Evolutionary conservation across 2,797 vertebrate genomes (phyloP), one percentile per base, ranked within the genome.

Genomic region (Rhinophrynus dorsalis): DNA sequence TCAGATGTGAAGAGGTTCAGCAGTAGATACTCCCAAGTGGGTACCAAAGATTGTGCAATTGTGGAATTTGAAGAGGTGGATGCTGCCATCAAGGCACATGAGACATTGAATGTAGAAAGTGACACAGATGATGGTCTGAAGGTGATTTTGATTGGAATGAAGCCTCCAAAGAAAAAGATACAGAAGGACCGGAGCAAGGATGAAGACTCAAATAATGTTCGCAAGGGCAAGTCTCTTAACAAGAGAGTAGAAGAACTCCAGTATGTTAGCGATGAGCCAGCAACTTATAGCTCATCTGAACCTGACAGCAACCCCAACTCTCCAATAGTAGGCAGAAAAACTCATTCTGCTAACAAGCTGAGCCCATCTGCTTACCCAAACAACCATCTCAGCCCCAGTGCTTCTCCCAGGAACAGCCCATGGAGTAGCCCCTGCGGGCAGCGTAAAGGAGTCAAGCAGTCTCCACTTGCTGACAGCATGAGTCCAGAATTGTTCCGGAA

Each of bases 21-120:
- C 20, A 90, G 85, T 29, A 90, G 90, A n/a, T 98, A 99, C 74
- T 75, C 79, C 12, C 96, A 98, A 67, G 85, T 99, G 13, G 93
- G 94, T 67, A 86, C 85, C 0, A 92, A 97, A 52, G 94, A 97
- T 62, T 98, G 97, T 1, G 96, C 94, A 66, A 93, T 98, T 1
- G 86, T 99, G 50, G 96, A 99, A 78, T 99, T 96, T 5, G 97
- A 99, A 81, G 96, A 99, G 77, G 93, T 98, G 27, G 96, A 97
- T 15, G 95, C 96, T 0, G 96, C 97, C 0, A 75, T 98, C 2
- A 94, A 71, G 67, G 97, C 97, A 68, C 95, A 98, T 0, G 92
- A 97, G 18, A 91, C 89, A 1, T 89, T 92, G 63, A 80, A 85
- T 13, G 35, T 79, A 0, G 88, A 89, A 65, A 88, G 90, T 0